Base-by-base conservation (phyloP, 2,797 vertebrate species). In the Ateles fusciceps region DNA sequence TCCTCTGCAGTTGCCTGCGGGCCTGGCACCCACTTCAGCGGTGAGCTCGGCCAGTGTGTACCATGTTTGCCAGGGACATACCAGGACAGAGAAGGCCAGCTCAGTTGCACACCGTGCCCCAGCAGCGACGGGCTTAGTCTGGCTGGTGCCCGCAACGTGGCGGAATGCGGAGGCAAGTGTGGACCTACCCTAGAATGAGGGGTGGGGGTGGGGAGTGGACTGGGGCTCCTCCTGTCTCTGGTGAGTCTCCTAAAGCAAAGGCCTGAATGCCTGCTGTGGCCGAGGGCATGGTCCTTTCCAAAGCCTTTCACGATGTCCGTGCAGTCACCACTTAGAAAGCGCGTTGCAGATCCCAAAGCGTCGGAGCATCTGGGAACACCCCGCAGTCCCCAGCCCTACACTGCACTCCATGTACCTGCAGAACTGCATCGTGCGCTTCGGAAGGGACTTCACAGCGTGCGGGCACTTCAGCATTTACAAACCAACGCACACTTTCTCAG, bases 51-150 rank as follows among this genome's bases (percentile, higher is more conserved):
- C 68, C 99, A 99, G 97, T 99, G 99, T 86, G 11, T 99, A 22
- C 99, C 99, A 1, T 99, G 99, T 97, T 97, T 99, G 0, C 98
- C 99, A 0, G 99, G 99, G 44, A 99, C 99, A 0, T 99, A 99
- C 98, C 99, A 99, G 98, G 99, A 99, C 97, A 98, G 97, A 0
- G 99, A 99, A 83, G 99, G 99, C 8, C 99, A 99, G 92, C 99
- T 99, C 83, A 99, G 99, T 98, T 99, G 99, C 95, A 99, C 99
- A 36, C 99, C 99, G 0, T 99, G 99, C 98, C 99, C 99, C 87
- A 99, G 99, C 97, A 99, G 99, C 0, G 99, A 99, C 39, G 99
- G 99, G 85, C 99, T 99, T 79, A 99, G 99, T 79, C 97, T 99
- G 1, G 94, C 98, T 0, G 99, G 99, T 0, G 99, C 99, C 97